Base-by-base conservation (phyloP, 2,888 invertebrate genomes). In the Agrochola lota region DNA sequence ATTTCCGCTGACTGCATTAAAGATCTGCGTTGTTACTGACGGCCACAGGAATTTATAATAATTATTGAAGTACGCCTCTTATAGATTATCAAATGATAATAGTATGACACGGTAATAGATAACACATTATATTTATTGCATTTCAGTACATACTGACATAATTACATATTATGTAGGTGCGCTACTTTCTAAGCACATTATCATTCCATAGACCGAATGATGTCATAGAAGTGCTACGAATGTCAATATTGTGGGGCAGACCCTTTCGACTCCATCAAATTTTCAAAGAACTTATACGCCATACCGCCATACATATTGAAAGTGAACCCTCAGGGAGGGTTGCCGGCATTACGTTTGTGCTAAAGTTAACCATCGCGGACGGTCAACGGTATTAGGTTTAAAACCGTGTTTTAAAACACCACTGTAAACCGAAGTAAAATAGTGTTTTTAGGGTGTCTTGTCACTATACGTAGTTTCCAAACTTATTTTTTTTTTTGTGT, bases 41-140 rank as follows among this genome's bases (percentile, higher is more conserved):
- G 30, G 11, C 9, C 46, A 23, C 15, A 63, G 17, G 17, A 63
- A 49, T 59, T 64, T 52, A 72, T 64, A 43, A 57, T 40, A 57
- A 12, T 71, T 64, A 49, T 64, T 64, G 30, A 72, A 78, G 57
- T 64, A 30, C 12, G 15, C 30, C 63, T 71, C 46, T n/a, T 57
- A 63, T 3, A 63, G 26, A 57, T 71, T 63, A 66, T 72, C 20
- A 79, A 78, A 57, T 64, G 55, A 71, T 78, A 71, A 71, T 64
- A 71, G 11, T 57, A n/a, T 64, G 30, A 30, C 57, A 59, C 8
- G 26, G n/a, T 72, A 64, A 72, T 79, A 72, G 72, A 72, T 78
- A 57, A 64, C 79, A 11, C 40, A 78, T 78, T 71, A 71, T 49
- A 78, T 7, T 78, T 49, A 78, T 64, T 79, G 57, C 49, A 49